phyloP scores from a whole-genome alignment of 2,888 invertebrate genomes.

The Andricus curvator region DNA sequence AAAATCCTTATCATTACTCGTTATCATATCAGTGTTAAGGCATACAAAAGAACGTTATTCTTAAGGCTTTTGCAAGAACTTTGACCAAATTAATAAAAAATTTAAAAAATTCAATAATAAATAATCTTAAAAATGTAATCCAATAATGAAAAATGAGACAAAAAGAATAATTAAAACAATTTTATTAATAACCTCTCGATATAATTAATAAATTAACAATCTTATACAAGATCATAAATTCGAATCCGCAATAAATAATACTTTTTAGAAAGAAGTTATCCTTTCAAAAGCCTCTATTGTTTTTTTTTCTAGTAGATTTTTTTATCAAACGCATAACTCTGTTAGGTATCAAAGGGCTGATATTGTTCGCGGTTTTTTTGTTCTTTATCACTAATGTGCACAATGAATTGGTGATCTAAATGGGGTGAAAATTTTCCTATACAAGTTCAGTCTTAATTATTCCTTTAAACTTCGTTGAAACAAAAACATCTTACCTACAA shows the following conservation, averaged over 20 bases:
- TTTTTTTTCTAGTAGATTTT: constrained; percentile 54
- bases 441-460: constrained; percentile 76
- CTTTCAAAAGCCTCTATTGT: constrained; percentile 51
- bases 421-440: constrained; percentile 71
- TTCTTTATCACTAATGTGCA: constrained; percentile 61
- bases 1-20: background rate
- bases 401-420: constrained; percentile 72
- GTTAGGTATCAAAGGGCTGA: constrained; percentile 75
- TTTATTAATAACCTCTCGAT: background rate
- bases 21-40: constrained; percentile 22
- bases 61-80: constrained; percentile 26
- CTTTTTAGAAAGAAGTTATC: constrained; percentile 25
- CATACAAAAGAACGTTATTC: constrained; percentile 17
- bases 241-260: background rate
- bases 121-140: background rate
- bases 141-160: background rate
- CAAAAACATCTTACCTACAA: constrained; percentile 50
- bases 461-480: constrained; percentile 67
- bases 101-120: too few species aligned
- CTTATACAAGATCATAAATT: background rate
- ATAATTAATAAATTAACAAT: background rate
- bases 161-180: background rate
- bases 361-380: constrained; percentile 62
- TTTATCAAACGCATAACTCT: constrained; percentile 72
- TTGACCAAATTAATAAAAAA: background rate